A percentile compares a stretch with the other conserved stretches of the same genome.
These are phyloP conservation scores for Florisuga fusca DNA, from an alignment of 2,797 vertebrate genomes.

Conservation along the genomic window DNA sequence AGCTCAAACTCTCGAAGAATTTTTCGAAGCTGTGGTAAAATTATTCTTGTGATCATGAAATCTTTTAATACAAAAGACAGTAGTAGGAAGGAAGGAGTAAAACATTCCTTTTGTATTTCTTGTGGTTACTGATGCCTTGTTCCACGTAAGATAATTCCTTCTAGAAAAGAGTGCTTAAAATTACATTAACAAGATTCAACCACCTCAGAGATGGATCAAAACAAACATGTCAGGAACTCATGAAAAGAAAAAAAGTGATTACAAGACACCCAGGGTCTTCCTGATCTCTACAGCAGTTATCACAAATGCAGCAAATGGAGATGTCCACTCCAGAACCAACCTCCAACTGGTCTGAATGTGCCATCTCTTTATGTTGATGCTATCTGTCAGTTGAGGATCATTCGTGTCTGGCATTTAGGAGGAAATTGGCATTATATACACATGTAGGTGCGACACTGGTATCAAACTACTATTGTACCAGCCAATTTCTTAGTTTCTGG, in stretches of 20 bases:
- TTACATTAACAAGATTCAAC: not conserved
- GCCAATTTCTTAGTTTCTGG: not conserved
- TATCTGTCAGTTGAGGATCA: not conserved
- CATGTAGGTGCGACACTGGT: not conserved
- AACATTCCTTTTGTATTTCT: not conserved
- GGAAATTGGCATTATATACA: not conserved
- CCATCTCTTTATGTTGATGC: not conserved
- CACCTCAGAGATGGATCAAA: not conserved
- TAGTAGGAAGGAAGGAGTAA: not conserved
- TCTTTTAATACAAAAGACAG: not conserved
- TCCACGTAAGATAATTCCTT: not conserved
- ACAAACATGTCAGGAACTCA: not conserved
- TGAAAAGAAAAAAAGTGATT: not conserved
- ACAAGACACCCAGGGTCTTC: not conserved
- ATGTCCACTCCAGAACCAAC: not conserved
- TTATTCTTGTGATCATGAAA: not conserved
- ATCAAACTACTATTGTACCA: not conserved
- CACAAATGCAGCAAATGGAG: not conserved
- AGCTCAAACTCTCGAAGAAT: not conserved
- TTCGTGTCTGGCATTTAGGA: not conserved
- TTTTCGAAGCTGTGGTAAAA: not conserved
- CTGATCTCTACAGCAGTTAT: not conserved
- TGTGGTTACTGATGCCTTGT: not conserved
- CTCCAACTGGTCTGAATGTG: not conserved
- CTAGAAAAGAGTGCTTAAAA: not conserved